phyloP scores from a whole-genome alignment of 1,140 invertebrate genomes.

The Leptinotarsa lineolata region DNA sequence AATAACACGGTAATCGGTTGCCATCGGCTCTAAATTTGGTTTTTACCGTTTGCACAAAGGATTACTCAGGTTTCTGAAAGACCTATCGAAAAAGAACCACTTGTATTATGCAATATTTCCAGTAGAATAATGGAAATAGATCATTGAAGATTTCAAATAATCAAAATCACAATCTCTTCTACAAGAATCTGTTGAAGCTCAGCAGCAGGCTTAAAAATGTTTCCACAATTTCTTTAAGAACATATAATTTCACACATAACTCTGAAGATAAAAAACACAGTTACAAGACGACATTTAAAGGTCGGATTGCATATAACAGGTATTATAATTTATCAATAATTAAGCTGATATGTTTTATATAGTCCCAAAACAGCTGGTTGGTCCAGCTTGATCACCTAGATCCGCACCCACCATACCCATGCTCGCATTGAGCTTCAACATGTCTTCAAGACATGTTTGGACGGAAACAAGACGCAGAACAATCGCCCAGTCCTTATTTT shows the following conservation, averaged over 20 bases:
- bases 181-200: background rate
- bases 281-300: constrained; percentile 56
- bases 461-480: constrained; percentile 57
- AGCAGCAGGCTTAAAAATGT: constrained; percentile 29
- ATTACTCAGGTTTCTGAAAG: no score
- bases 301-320: constrained; percentile 58
- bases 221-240: constrained; percentile 45
- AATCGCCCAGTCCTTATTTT: constrained; percentile 17
- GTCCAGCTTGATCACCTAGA: constrained; percentile 48
- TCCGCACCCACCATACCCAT: constrained; percentile 54
- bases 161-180: no score
- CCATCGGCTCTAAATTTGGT: no score
- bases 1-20: no score
- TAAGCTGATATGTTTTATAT: constrained; percentile 58
- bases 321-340: constrained; percentile 54
- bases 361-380: constrained; percentile 49
- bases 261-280: constrained; percentile 48
- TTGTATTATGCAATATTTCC: no score
- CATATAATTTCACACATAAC: constrained; percentile 46
- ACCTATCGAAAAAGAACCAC: no score
- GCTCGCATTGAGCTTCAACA: constrained; percentile 51
- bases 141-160: no score
- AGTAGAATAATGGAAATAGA: no score
- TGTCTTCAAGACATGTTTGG: constrained; percentile 50
- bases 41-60: no score